Percentiles rank a stretch among this genome's conserved stretches.
Evolutionary conservation across 2,797 vertebrate genomes (phyloP).

Genomic region (Ptychadena robeensis): DNA sequence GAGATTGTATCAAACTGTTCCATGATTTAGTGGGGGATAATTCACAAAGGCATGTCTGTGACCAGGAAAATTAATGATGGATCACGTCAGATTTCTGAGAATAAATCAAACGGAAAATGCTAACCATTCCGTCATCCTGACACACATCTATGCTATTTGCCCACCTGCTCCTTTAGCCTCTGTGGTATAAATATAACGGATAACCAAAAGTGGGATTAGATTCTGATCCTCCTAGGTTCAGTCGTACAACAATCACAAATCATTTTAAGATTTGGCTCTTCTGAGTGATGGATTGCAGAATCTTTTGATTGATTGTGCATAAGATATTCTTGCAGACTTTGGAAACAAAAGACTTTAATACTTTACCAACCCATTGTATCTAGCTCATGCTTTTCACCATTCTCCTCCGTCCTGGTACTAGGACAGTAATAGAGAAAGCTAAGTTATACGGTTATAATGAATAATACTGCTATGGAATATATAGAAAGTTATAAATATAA

Average conservation of each 20-base stretch:
- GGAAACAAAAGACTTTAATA: conserved; percentile 31
- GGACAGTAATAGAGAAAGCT: neutral
- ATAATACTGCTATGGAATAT: neutral
- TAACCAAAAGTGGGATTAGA: conserved; percentile 46
- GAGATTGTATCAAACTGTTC: conserved; percentile 14
- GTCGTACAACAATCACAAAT: conserved; percentile 55
- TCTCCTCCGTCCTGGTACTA: neutral
- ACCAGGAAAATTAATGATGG: conserved; percentile 45
- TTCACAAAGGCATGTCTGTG: conserved; percentile 21
- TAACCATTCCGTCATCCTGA: conserved; percentile 49
- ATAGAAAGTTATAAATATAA: neutral
- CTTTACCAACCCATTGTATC: conserved; percentile 1
- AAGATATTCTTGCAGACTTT: conserved; percentile 39
- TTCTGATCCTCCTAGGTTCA: conserved; percentile 50
- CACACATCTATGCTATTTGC: conserved; percentile 43
- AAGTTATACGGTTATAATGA: neutral
- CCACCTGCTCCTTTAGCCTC: conserved; percentile 51
- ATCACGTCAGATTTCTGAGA: conserved; percentile 24
- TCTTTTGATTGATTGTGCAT: conserved; percentile 43
- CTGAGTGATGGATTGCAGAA: conserved; percentile 53
- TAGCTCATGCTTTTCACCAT: neutral
- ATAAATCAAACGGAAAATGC: conserved; percentile 45
- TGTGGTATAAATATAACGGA: conserved; percentile 53
- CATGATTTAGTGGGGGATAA: conserved; percentile 45
- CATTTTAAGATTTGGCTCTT: conserved; percentile 45